phyloP scores from a whole-genome alignment of 2,113 vertebrate species.

The Ictalurus furcatus region DNA sequence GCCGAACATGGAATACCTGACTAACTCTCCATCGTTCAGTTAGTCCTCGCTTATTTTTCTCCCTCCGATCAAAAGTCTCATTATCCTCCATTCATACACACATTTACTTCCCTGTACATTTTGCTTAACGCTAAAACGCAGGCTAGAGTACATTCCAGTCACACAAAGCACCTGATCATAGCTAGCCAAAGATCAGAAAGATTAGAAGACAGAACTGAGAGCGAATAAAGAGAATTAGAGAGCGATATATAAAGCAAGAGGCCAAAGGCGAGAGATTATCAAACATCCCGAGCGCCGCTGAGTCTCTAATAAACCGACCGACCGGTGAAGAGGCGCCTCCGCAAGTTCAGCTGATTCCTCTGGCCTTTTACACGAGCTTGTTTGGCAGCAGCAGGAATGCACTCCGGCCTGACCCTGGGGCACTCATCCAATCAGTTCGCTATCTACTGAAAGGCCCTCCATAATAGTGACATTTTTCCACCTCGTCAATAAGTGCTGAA shows the following conservation, averaged over 20 bases:
- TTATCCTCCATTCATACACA: neutral
- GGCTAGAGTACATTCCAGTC: neutral
- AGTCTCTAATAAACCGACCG: conserved; percentile 60
- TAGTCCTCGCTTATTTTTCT: neutral
- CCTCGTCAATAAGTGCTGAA: conserved; percentile 83
- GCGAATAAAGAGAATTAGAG: conserved; percentile 53
- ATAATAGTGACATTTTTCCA: conserved; percentile 85
- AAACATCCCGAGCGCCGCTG: conserved; percentile 49
- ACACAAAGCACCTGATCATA: conserved; percentile 29
- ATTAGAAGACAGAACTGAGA: conserved; percentile 28
- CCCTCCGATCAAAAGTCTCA: neutral
- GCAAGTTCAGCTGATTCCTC: conserved; percentile 71
- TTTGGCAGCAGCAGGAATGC: conserved; percentile 73
- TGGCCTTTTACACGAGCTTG: conserved; percentile 74
- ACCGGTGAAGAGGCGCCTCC: conserved; percentile 52
- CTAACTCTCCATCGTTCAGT: neutral
- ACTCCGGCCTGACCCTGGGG: conserved; percentile 75
- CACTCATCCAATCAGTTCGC: conserved; percentile 81
- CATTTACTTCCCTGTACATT: neutral
- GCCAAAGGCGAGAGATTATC: conserved; percentile 13
- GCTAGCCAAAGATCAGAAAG: conserved; percentile 17
- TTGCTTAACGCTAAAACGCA: neutral
- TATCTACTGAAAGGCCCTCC: conserved; percentile 78
- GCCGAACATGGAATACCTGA: conserved; percentile 29
- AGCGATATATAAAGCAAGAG: conserved; percentile 45